phyloP scores from a whole-genome alignment of 2,888 invertebrate species.

The Melanostoma scalare region DNA sequence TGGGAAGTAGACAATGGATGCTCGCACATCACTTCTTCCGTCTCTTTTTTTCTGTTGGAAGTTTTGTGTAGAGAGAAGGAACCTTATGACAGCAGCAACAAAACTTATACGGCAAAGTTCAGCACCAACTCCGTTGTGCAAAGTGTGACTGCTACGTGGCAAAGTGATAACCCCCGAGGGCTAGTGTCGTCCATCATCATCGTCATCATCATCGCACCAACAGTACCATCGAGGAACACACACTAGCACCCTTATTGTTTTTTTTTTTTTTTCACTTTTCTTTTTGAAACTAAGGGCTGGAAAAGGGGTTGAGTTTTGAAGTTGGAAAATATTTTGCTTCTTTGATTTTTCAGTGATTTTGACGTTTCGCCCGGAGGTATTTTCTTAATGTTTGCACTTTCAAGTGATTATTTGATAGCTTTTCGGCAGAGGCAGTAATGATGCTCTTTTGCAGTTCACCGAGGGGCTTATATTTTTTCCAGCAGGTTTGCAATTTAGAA shows the following conservation, averaged over 20 bases:
- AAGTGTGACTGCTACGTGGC: slow-evolving; percentile 32
- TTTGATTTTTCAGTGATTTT: slow-evolving; percentile 64
- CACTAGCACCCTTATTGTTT: slow-evolving; percentile 65
- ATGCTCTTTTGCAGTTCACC: slow-evolving; percentile 60
- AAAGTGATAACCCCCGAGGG: slow-evolving; percentile 50
- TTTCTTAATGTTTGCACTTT: slow-evolving; percentile 46
- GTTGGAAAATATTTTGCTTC: slow-evolving; percentile 48
- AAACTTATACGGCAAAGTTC: slow-evolving; percentile 53
- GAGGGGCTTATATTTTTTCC: not conserved
- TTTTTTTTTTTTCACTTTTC: slow-evolving; percentile 2
- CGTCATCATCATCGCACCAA: too few relatives aligned
- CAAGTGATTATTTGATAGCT: slow-evolving; percentile 41
- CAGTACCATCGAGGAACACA: slow-evolving; percentile 39
- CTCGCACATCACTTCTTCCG: not conserved
- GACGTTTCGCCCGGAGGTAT: slow-evolving; percentile 54
- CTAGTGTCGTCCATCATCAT: not conserved
- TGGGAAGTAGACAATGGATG: slow-evolving; percentile 39
- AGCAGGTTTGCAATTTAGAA: not conserved
- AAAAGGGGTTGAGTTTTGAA: slow-evolving; percentile 26
- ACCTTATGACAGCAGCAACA: slow-evolving; percentile 44
- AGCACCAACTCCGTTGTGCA: slow-evolving; percentile 28
- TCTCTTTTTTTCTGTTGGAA: slow-evolving; percentile 31
- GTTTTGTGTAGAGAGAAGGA: slow-evolving; percentile 37
- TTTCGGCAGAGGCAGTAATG: slow-evolving; percentile 12
- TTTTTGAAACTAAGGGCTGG: not conserved